Evolutionary conservation across 2,888 invertebrate species (phyloP).

Genomic region (Trichogramma evanescens): DNA sequence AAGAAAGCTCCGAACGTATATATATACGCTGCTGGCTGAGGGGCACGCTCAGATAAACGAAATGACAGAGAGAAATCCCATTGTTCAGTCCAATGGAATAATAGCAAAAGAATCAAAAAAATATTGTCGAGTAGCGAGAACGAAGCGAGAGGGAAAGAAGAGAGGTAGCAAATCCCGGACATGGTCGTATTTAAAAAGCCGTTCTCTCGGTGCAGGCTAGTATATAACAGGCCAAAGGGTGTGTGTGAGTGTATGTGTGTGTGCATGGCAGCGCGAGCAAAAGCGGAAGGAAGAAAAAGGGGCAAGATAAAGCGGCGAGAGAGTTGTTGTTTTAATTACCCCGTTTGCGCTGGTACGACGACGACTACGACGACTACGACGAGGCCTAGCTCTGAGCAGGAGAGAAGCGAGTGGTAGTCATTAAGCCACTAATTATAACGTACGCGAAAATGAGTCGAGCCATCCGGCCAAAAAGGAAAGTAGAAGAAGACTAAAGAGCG

Average conservation of each 20-base stretch:
- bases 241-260: slow-evolving; percentile 22
- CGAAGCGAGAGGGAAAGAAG: slow-evolving; percentile 2
- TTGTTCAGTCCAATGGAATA: too few species aligned
- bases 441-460: slow-evolving; percentile 41
- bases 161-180: slow-evolving; percentile 12
- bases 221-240: slow-evolving; percentile 13
- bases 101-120: slow-evolving; percentile 1
- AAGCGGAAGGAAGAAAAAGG: slow-evolving; percentile 12
- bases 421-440: slow-evolving; percentile 48
- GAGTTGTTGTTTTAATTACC: slow-evolving; percentile 46
- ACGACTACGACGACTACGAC: neutral
- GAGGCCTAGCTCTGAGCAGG: slow-evolving; percentile 8
- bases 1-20: too few species aligned
- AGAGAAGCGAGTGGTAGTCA: slow-evolving; percentile 37
- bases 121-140: neutral
- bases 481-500: slow-evolving; percentile 13
- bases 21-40: too few species aligned
- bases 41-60: too few species aligned
- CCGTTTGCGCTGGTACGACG: slow-evolving; percentile 30
- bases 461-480: slow-evolving; percentile 27
- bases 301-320: slow-evolving; percentile 23
- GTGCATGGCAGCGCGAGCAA: slow-evolving; percentile 19
- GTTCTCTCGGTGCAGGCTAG: neutral
- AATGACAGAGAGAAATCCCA: too few species aligned
- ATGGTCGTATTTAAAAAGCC: slow-evolving; percentile 1